Evolutionary conservation across 2,113 vertebrate species (phyloP), one percentile per base, ranked within the genome.

Genomic region (Silurus glanis): DNA sequence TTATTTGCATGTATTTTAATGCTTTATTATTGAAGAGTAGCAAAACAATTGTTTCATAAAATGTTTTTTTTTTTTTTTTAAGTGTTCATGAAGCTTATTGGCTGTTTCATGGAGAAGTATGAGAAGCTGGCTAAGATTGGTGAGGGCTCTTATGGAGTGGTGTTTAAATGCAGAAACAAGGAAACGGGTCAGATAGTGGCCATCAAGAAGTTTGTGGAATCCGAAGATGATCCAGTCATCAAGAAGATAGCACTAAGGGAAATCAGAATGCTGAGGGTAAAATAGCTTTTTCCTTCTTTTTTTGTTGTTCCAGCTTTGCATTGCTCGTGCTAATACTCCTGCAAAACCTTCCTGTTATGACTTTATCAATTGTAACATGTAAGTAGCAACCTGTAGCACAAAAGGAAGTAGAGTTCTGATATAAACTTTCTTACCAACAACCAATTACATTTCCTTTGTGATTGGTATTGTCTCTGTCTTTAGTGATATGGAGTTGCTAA

Each of bases 181-280:
- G 96, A 97, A 91, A 97, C 96, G 0, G 97, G 97, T 0, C 97
- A 99, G 91, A 91, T 97, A 0, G 98, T 99, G 61, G 98, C 98
- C 90, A 96, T 99, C 89, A 99, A 99, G 94, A 98, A 96, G 94
- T 99, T 99, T 91, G 93, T 98, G 90, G 98, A 99, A 88, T 96
- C 97, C 0, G 97, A 99, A 87, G 98, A 99, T 4, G 97, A 99
- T 74, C 97, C 98, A 16, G 91, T 97, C 84, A 98, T 99, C 85
- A 96, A 94, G 86, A 98, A 98, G 93, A 97, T 99, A 67, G 97
- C 98, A 0, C 95, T 97, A 86, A 93, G 98, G 87, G 98, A 99
- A 94, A 96, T 99, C 90, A 93, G 97, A 82, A 96, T 99, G 97
- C 94, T 99, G 1, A 98, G 98, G 97, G 98, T 98, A 92, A 75